Conservation (phyloP, 2,113 vertebrate genomes). For the Theropithecus gelada region DNA sequence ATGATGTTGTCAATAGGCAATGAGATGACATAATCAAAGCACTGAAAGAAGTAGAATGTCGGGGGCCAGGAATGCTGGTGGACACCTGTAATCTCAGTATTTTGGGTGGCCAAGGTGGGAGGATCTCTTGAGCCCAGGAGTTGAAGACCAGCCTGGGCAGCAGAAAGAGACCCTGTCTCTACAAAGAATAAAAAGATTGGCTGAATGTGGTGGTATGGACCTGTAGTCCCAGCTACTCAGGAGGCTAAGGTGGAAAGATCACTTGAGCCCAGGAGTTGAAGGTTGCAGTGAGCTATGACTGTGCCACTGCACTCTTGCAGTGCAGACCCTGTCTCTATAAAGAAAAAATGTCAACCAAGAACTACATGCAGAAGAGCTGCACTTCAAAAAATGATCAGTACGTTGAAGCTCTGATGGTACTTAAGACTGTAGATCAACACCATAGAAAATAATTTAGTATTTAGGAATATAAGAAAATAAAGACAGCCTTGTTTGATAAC, state of each 20-base stretch:
- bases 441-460: background rate
- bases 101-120: too few species aligned
- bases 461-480: background rate
- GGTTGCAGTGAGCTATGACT: background rate
- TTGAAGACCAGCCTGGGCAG: too few species aligned
- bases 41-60: too few species aligned
- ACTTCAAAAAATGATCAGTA: background rate
- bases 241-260: background rate
- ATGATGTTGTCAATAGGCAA: background rate
- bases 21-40: background rate
- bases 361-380: too few species aligned
- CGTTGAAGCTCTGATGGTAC: background rate
- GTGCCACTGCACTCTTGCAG: background rate
- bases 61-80: background rate
- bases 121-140: too few species aligned
- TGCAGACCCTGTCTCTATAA: background rate
- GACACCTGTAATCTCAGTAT: background rate
- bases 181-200: too few species aligned
- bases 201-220: too few species aligned
- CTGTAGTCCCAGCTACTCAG: background rate
- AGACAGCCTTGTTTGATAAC: background rate
- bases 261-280: background rate
- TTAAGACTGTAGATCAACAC: background rate
- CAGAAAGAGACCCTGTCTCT: too few species aligned
- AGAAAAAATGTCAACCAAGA: background rate